Evolutionary conservation across 2,797 vertebrate species (phyloP).

Genomic region (Syndactyla subalaris): DNA sequence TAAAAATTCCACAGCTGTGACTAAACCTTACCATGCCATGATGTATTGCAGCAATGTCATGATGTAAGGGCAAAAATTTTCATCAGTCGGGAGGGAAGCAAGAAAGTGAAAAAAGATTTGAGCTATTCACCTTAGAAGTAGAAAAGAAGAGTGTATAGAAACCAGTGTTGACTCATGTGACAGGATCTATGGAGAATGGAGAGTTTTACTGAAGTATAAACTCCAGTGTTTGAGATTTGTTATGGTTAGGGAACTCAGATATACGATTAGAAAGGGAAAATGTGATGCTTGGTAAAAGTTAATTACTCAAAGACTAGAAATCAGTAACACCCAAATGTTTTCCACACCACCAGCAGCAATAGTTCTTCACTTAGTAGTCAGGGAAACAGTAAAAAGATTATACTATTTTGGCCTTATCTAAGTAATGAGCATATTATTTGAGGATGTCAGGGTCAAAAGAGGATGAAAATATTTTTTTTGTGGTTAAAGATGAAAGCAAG

Average conservation of each 20-base stretch:
- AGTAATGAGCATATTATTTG: neutral
- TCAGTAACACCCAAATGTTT: neutral
- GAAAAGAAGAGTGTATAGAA: neutral
- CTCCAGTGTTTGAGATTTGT: neutral
- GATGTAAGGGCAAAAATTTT: neutral
- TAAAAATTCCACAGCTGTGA: neutral
- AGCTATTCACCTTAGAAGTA: neutral
- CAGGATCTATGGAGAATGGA: neutral
- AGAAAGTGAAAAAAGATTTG: neutral
- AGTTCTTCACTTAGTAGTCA: neutral
- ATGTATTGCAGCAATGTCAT: neutral
- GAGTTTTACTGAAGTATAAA: neutral
- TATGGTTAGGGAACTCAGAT: neutral
- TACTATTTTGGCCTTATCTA: neutral
- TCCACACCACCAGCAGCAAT: neutral
- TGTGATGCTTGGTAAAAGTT: neutral
- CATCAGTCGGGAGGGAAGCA: neutral
- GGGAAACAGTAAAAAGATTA: neutral
- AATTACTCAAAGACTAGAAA: neutral
- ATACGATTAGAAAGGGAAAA: neutral
- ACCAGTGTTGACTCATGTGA: neutral
- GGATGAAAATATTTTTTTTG: neutral
- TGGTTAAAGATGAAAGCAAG: neutral
- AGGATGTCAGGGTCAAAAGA: neutral
- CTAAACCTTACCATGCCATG: neutral